Evolutionary conservation across 2,797 vertebrate species (phyloP), one percentile per base, ranked within the genome.

Genomic region (Centropyge bicolor): DNA sequence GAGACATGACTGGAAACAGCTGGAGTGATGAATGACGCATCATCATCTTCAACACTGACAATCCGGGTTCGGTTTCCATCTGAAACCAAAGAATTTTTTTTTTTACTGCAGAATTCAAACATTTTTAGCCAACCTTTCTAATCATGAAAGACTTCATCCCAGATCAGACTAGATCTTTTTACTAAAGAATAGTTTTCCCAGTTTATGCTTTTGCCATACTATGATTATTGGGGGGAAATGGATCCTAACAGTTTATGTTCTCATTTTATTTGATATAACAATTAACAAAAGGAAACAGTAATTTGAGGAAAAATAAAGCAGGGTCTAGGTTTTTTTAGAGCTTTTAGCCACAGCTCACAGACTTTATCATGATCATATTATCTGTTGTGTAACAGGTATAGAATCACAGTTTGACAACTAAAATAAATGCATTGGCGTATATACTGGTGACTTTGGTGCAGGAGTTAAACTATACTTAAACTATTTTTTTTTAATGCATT

Each of bases 1-100:
- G 10, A 38, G 36, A 67, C 52, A 59, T 40, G 48, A 70, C 68
- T 55, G 31, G 48, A 76, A 80, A 55, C 48, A 59, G 70, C 73
- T 77, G 55, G 20, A 61, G 64, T 68, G 69, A 82, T 54, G 63
- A 81, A n/a, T 73, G 76, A 69, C 46, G n/a, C 24, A 12, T 56
- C 27, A 62, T 69, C 63, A 56, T 55, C 8, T 76, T 19, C 40
- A 67, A 38, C 66, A 61, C 41, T 62, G 35, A 46, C 46, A 35
- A 16, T 64, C 17, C 10, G 3, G 35, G 4, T 57, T 71, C 27
- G 62, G 66, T 36, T 65, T 70, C 67, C 35, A 66, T 51, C 11
- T 3, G 43, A 82, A 52, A 22, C 10, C 5, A 52, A 27, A 27
- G 20, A 17, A 7, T 55, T 38, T 41, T 43, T 48, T 77, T 70